phyloP scores from a whole-genome alignment of 2,888 invertebrate genomes.

The Polydrusus tereticollis region DNA sequence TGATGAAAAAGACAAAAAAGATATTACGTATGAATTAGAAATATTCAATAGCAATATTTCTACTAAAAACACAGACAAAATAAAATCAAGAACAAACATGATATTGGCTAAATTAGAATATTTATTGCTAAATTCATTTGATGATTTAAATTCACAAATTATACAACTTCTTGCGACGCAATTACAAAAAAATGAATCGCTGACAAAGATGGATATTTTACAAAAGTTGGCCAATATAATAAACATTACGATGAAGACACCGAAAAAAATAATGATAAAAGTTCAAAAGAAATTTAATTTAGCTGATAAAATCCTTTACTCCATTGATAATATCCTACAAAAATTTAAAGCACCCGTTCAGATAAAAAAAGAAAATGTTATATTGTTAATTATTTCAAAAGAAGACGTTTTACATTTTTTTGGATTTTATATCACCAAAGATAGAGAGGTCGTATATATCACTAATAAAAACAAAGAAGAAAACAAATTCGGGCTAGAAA shows the following conservation, averaged over 20 bases:
- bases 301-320: conserved; percentile 41
- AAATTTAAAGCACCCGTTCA: conserved; percentile 1
- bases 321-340: conserved; percentile 33
- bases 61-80: neutral
- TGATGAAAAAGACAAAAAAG: neutral
- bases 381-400: conserved; percentile 30
- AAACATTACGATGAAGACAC: conserved; percentile 2
- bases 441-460: conserved; percentile 16
- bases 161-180: neutral
- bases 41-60: neutral
- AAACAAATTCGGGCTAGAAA: neutral
- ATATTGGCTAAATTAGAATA: neutral
- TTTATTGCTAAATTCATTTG: neutral
- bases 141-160: neutral
- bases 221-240: conserved; percentile 9
- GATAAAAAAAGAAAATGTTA: conserved; percentile 22
- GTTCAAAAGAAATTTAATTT: conserved; percentile 22
- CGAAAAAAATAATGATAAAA: conserved; percentile 16
- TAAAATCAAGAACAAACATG: too few species aligned
- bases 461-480: neutral
- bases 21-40: conserved; percentile 1
- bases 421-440: conserved; percentile 22
- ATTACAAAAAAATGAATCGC: neutral
- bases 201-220: neutral
- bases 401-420: conserved; percentile 21